Evolutionary conservation across 2,113 vertebrate genomes (phyloP).

Genomic region (Ptychochromis oligacanthus): DNA sequence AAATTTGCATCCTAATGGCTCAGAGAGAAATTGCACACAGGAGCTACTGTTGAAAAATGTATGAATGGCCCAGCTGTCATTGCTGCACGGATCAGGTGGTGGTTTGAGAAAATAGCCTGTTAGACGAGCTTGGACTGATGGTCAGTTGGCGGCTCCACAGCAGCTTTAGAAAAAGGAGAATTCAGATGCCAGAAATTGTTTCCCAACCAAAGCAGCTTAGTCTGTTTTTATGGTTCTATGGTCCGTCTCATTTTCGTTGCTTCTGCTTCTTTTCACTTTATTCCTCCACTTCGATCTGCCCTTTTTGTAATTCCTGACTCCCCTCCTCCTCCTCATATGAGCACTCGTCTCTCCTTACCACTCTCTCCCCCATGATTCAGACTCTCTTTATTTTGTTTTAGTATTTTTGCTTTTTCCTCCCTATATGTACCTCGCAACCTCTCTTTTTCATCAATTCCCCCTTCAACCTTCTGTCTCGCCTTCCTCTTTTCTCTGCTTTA

Average conservation of each 20-base stretch:
- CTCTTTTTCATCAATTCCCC: constrained; percentile 33
- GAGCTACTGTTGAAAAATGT: constrained; percentile 17
- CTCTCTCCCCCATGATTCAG: constrained; percentile 7
- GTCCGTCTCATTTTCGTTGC: not conserved
- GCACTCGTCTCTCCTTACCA: not conserved
- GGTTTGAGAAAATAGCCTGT: constrained; percentile 11
- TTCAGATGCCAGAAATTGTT: not conserved
- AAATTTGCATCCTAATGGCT: not conserved
- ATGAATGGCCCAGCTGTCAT: constrained; percentile 13
- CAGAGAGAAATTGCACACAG: not conserved
- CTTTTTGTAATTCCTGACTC: not conserved
- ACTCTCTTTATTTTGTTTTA: constrained; percentile 18
- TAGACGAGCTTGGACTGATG: not conserved
- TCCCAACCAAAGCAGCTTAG: not conserved
- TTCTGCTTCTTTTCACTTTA: not conserved
- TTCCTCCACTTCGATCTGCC: not conserved
- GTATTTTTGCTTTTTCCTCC: constrained; percentile 3
- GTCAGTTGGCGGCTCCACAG: not conserved
- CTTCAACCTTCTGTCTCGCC: constrained; percentile 20
- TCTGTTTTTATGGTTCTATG: not conserved
- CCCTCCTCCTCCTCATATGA: not conserved
- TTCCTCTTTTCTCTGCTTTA: constrained; percentile 13
- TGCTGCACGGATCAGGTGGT: not conserved
- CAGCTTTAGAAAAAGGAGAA: not conserved
- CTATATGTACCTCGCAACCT: not conserved